These are phyloP conservation scores for Hypomecis atomaria DNA, from an alignment of 2,888 invertebrate species.

Conservation along the genomic window DNA sequence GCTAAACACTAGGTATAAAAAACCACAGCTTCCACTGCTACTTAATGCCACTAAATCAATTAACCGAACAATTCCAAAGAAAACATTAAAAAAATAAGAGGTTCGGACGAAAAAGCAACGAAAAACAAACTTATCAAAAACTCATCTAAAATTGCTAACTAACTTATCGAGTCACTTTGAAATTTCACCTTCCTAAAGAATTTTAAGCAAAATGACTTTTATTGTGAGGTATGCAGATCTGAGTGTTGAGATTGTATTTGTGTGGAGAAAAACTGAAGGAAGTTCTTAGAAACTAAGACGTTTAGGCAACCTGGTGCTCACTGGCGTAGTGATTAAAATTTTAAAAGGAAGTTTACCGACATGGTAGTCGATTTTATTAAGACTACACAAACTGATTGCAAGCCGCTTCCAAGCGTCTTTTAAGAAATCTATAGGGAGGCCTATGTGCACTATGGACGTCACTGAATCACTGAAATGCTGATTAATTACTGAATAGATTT, in stretches of 20 bases:
- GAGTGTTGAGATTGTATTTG: constrained; percentile 6
- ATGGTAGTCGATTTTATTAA: too few species aligned
- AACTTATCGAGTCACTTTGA: constrained; percentile 35
- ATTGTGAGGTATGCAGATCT: constrained; percentile 17
- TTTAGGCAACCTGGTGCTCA: too few species aligned
- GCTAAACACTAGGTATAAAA: background rate
- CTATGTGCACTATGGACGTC: too few species aligned
- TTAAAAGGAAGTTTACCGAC: too few species aligned
- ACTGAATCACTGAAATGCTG: too few species aligned
- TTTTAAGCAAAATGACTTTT: constrained; percentile 32
- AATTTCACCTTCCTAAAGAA: constrained; percentile 31
- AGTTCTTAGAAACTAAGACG: background rate
- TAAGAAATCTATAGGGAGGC: too few species aligned
- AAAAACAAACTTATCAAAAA: constrained; percentile 37
- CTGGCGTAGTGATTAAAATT: too few species aligned
- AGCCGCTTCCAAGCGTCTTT: too few species aligned
- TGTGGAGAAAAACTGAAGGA: background rate
- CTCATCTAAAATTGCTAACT: constrained; percentile 41
- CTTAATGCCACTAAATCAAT: constrained; percentile 4
- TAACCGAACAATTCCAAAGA: constrained; percentile 15
- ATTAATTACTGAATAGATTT: too few species aligned
- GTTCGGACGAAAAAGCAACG: constrained; percentile 22
- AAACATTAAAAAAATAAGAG: constrained; percentile 17
- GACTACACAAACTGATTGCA: too few species aligned
- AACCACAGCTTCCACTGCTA: background rate